These are phyloP conservation scores for Tineola bisselliella DNA, from an alignment of 2,888 invertebrate genomes.

Conservation along the genomic window DNA sequence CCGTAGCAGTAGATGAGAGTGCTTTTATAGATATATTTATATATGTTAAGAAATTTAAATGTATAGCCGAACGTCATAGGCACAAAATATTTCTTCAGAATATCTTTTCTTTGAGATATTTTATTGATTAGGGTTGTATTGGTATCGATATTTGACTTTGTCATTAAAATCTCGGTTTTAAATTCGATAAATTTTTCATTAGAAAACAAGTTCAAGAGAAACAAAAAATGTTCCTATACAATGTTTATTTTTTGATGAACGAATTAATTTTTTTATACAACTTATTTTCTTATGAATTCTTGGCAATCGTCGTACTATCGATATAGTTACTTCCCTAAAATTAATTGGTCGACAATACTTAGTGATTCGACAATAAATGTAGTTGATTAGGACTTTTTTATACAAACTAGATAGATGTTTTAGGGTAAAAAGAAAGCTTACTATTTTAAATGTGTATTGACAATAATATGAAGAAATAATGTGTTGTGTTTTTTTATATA, in stretches of 20 bases:
- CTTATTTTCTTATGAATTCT: too few relatives aligned
- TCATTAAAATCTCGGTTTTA: too few relatives aligned
- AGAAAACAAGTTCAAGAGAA: too few relatives aligned
- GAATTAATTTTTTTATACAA: too few relatives aligned
- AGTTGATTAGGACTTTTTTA: background rate
- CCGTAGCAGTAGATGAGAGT: slow-evolving; percentile 53
- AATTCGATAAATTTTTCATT: too few relatives aligned
- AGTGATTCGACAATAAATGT: background rate
- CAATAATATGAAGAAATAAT: background rate
- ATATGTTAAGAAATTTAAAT: background rate
- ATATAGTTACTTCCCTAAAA: too few relatives aligned
- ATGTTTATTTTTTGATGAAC: too few relatives aligned
- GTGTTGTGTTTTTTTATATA: background rate
- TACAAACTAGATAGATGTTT: background rate
- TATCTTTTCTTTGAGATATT: background rate
- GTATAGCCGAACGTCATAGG: slow-evolving; percentile 6
- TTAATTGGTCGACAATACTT: background rate
- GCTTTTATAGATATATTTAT: slow-evolving; percentile 44
- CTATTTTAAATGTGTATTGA: background rate
- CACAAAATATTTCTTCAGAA: background rate
- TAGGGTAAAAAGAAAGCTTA: background rate
- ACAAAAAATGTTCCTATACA: too few relatives aligned
- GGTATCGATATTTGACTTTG: too few relatives aligned
- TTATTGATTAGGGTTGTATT: background rate
- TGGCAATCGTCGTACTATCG: too few relatives aligned